Base-by-base conservation (phyloP, 2,797 vertebrate genomes). In the Sebastes reedi region DNA sequence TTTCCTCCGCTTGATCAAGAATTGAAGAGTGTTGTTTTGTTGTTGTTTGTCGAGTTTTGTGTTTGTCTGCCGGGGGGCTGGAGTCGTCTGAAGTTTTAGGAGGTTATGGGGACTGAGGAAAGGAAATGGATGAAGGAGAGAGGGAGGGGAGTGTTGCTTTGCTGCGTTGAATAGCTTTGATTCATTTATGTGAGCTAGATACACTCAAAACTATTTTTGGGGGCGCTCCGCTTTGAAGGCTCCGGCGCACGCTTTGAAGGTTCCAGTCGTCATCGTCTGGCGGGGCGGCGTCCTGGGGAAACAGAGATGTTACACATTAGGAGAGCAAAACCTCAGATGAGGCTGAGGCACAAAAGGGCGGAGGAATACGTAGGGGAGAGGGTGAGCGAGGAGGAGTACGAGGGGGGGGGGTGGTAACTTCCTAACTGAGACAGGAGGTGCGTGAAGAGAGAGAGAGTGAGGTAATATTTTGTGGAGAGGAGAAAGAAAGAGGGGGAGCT, bases 1-100 rank as follows among this genome's bases (percentile, higher is more conserved):
- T 87, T 87, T 87, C 68, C 75, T 90, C 67, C 4, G 27, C 83
- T 72, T 72, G 74, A 88, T 92, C 72, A 86, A 89, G 73, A 87
- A 87, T 75, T 87, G 62, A 85, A 80, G 61, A 78, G 60, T 61
- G 64, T 83, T 88, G 46, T 83, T 79, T 71, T 78, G 83, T 85
- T 79, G 73, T 72, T 85, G 81, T 83, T 87, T 83, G 83, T 86
- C 87, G 78, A 77, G 86, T 74, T 78, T 72, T 22, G 58, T 3
- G 60, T 80, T 77, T 52, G 52, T 74, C 50, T 61, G 66, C 22
- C 3, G 42, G 16, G 66, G 54, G 73, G 71, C 52, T 77, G 61
- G 52, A 72, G 72, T 60, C 61, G 6, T 69, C 68, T 78, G 54
- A 90, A 82, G 75, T 84, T 92, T 86, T 29, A 62, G 56, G 69